These are phyloP conservation scores for Actenoides hombroni DNA, from an alignment of 2,113 vertebrate genomes.

Conservation along the genomic window DNA sequence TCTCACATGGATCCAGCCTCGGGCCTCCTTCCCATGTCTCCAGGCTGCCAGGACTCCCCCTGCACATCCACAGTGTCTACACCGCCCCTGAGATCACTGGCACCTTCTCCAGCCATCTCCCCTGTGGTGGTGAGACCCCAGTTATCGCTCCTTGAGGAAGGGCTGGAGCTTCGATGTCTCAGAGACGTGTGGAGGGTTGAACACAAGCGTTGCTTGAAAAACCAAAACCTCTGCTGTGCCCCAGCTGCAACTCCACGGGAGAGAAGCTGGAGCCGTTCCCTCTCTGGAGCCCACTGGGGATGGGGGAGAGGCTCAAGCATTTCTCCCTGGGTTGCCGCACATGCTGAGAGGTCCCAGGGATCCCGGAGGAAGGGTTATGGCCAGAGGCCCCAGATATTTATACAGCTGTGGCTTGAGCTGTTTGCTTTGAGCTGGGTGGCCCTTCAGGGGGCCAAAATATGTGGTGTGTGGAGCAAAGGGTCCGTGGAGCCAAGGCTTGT, in stretches of 20 bases:
- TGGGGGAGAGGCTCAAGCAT: background rate
- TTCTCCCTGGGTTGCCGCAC: rapidly evolving
- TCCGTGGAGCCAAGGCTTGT: background rate
- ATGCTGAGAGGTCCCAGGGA: background rate
- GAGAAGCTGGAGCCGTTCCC: background rate
- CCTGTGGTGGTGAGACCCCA: background rate
- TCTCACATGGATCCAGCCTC: background rate
- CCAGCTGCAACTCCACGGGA: background rate
- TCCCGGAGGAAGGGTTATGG: background rate
- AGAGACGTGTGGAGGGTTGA: background rate
- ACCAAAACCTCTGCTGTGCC: background rate
- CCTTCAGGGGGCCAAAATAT: background rate
- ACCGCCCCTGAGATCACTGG: background rate
- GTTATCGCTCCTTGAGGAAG: rapidly evolving
- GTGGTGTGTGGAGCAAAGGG: background rate
- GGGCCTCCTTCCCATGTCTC: background rate
- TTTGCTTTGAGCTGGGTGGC: slow-evolving; percentile 27
- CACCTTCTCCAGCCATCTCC: background rate
- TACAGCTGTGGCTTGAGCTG: background rate
- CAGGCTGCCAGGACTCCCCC: background rate
- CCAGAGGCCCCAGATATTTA: background rate
- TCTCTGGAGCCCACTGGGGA: background rate
- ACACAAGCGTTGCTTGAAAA: background rate
- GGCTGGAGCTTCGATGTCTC: background rate
- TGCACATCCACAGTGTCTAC: background rate